Base-by-base conservation (phyloP, 2,797 vertebrate genomes). In the Cyprinella venusta region DNA sequence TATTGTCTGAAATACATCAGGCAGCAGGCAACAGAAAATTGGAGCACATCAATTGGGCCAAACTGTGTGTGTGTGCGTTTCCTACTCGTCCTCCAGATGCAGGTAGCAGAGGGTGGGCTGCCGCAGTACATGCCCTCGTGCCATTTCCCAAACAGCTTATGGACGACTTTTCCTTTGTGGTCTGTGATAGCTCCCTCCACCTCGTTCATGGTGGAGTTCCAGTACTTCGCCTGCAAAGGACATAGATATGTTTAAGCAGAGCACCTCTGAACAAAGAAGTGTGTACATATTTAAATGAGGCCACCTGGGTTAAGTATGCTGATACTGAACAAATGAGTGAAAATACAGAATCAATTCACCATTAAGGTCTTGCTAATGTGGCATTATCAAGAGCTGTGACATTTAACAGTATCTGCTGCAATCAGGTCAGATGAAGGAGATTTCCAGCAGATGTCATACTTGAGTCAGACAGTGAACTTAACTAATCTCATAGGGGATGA, bases 31-130 rank as follows among this genome's bases (percentile, higher is more conserved):
- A 30, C 50, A 54, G 50, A 56, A 74, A 74, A 54, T 13, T 26
- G 15, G 18, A 54, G 33, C 36, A 16, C 13, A 26, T 48, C 24
- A 75, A 64, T 2, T 8, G 40, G 72, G 52, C 13, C 72, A 76
- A 21, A 40, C 13, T 10, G 42, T 48, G 21, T 70, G 38, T 76
- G 71, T 63, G 54, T 38, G 56, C 3, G 42, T 72, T 38, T 93
- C 97, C 88, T 90, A 99, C 98, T 97, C 83, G 96, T 94, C 96
- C 97, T 97, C 98, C 98, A 99, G 90, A 99, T 88, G 89, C 97
- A 98, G 0, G 92, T 93, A 71, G 98, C 93, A 3, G 96, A 95
- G 7, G 97, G 96, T 0, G 95, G 92, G 8, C 95, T 94, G 5
- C 96, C 97, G 13, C 94, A 96, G 91, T 96, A 99, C 86, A 99